Percentiles rank a stretch among this genome's conserved stretches.
Evolutionary conservation across 1,140 invertebrate genomes (phyloP).

Genomic region (Penaeus indicus): DNA sequence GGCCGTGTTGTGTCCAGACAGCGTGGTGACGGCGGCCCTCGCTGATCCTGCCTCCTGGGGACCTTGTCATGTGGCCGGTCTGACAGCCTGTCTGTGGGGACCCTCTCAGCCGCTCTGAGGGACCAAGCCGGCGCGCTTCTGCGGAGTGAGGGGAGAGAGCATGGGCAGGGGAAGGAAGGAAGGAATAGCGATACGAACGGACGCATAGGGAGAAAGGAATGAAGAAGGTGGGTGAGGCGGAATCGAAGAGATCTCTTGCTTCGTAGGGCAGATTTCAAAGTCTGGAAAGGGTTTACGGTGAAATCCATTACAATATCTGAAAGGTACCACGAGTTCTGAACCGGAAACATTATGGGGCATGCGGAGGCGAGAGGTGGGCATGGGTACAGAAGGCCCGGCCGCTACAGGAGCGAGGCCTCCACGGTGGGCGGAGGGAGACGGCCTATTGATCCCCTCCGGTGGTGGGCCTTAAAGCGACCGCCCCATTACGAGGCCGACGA

Average conservation of each 20-base stretch:
- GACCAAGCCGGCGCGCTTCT: background rate
- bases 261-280: too few species aligned
- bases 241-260: background rate
- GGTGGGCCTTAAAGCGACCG: slow-evolving; percentile 54
- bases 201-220: background rate
- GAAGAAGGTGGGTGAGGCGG: background rate
- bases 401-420: background rate
- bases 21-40: too few species aligned
- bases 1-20: too few species aligned
- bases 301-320: too few species aligned
- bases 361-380: background rate
- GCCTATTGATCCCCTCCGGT: slow-evolving; percentile 49
- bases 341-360: background rate
- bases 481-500: slow-evolving; percentile 44
- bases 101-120: too few species aligned
- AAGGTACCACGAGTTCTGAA: too few species aligned
- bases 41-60: too few species aligned
- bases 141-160: background rate
- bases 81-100: too few species aligned
- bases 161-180: background rate
- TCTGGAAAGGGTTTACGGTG: too few species aligned
- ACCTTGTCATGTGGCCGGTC: too few species aligned
- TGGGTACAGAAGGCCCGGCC: slow-evolving; percentile 10
- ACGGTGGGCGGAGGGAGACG: slow-evolving; percentile 18
- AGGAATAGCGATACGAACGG: background rate